A percentile compares a stretch with the other conserved stretches of the same genome.
Conservation (phyloP, 2,797 vertebrate species). For the Rhinoraja longicauda region DNA sequence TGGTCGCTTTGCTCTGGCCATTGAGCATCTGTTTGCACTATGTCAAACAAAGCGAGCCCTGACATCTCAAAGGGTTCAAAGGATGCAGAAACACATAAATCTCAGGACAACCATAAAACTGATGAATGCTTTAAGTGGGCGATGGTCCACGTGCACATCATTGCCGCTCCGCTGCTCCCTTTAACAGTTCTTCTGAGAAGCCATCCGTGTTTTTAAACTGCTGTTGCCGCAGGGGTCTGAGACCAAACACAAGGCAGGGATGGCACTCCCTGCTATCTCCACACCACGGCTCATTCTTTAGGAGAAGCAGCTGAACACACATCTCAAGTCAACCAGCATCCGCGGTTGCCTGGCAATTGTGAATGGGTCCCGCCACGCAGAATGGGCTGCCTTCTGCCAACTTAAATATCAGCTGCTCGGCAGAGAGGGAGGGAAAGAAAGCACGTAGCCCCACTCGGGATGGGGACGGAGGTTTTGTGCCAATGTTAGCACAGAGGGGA, state of each 20-base stretch:
- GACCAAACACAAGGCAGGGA: neutral
- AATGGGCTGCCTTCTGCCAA: conserved; percentile 8
- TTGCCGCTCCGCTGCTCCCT: neutral
- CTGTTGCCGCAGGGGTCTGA: neutral
- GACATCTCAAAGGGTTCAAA: too few species aligned
- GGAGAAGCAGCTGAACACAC: conserved; percentile 19
- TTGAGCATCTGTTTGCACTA: too few species aligned
- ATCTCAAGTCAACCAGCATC: neutral
- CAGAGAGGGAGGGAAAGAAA: neutral
- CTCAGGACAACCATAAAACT: neutral
- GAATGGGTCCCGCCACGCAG: neutral
- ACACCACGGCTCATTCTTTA: neutral
- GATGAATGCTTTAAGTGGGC: neutral
- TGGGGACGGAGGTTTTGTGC: neutral
- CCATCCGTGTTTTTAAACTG: neutral
- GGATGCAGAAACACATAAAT: too few species aligned
- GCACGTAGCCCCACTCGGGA: neutral
- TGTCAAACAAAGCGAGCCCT: too few species aligned
- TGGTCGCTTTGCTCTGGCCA: too few species aligned
- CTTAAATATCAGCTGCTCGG: neutral
- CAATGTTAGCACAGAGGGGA: neutral
- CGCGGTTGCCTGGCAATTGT: neutral
- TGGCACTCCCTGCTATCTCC: neutral
- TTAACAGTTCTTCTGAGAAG: neutral
- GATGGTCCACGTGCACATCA: neutral